Evolutionary conservation across 1,140 invertebrate genomes (phyloP).

Genomic region (Cylas formicarius): DNA sequence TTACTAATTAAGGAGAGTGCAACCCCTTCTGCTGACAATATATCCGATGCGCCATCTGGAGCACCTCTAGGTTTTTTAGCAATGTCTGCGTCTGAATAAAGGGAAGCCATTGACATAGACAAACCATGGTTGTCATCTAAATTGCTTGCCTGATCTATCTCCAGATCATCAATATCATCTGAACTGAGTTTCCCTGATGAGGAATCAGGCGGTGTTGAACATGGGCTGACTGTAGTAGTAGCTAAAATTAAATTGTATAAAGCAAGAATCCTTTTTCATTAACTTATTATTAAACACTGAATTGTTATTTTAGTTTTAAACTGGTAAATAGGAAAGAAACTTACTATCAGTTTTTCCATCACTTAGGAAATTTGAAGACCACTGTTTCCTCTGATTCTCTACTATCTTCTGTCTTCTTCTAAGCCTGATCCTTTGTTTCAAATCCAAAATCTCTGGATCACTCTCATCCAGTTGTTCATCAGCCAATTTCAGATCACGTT

Average conservation of each 20-base stretch:
- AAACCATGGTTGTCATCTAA: slow-evolving; percentile 43
- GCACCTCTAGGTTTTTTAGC: slow-evolving; percentile 38
- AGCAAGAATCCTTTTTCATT: too few relatives aligned
- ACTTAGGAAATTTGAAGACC: slow-evolving; percentile 37
- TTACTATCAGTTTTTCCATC: slow-evolving; percentile 56
- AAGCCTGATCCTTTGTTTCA: slow-evolving; percentile 59
- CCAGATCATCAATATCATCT: slow-evolving; percentile 49
- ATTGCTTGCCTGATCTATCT: slow-evolving; percentile 45
- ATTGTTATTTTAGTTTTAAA: too few relatives aligned
- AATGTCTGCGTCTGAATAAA: slow-evolving; percentile 54
- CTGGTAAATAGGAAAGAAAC: slow-evolving; percentile 24
- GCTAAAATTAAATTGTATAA: slow-evolving; percentile 28
- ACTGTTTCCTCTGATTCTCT: slow-evolving; percentile 43
- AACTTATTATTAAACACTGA: too few relatives aligned
- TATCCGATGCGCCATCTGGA: slow-evolving; percentile 42
- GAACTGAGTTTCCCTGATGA: slow-evolving; percentile 46
- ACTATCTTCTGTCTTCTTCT: slow-evolving; percentile 47
- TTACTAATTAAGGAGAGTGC: slow-evolving; percentile 68
- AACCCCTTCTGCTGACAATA: slow-evolving; percentile 67
- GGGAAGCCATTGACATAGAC: slow-evolving; percentile 56
- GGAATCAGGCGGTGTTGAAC: slow-evolving; percentile 47
- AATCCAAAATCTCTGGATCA: slow-evolving; percentile 57
- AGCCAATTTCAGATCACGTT: slow-evolving; percentile 33
- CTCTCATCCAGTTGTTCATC: slow-evolving; percentile 54
- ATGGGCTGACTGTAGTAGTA: slow-evolving; percentile 49